These are phyloP conservation scores for Ailuropoda melanoleuca DNA, from an alignment of 2,113 vertebrate species.

Conservation along the genomic window DNA sequence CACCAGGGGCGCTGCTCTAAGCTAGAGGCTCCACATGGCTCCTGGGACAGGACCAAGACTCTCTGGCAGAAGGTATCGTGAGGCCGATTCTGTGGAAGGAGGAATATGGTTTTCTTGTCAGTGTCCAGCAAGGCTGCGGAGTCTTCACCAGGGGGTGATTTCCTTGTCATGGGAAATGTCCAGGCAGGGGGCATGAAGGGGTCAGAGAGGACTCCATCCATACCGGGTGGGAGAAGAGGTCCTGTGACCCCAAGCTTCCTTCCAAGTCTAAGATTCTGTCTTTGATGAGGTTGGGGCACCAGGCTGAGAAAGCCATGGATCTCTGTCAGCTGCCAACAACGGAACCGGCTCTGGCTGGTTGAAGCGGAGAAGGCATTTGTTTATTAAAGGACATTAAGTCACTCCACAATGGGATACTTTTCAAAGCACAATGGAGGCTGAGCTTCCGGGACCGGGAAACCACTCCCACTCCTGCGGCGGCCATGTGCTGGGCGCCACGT, in stretches of 20 bases:
- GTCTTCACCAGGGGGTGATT: not conserved
- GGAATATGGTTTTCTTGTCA: not conserved
- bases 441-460: not conserved
- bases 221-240: not conserved
- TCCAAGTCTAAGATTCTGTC: not conserved
- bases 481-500: not conserved
- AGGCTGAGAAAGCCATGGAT: not conserved
- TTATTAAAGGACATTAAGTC: not conserved
- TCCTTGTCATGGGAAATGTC: not conserved
- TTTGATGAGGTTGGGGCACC: not conserved
- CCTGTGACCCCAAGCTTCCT: not conserved
- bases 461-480: not conserved
- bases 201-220: not conserved
- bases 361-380: not conserved
- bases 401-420: not conserved
- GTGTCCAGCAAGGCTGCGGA: not conserved
- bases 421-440: not conserved
- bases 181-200: not conserved
- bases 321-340: not conserved
- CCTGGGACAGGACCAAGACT: not conserved
- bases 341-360: not conserved
- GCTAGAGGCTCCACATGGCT: not conserved
- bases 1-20: not conserved
- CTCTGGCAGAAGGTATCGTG: not conserved
- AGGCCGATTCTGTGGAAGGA: not conserved